Conservation (phyloP, 2,797 vertebrate species). For the Mormyrus proboscirostris region DNA sequence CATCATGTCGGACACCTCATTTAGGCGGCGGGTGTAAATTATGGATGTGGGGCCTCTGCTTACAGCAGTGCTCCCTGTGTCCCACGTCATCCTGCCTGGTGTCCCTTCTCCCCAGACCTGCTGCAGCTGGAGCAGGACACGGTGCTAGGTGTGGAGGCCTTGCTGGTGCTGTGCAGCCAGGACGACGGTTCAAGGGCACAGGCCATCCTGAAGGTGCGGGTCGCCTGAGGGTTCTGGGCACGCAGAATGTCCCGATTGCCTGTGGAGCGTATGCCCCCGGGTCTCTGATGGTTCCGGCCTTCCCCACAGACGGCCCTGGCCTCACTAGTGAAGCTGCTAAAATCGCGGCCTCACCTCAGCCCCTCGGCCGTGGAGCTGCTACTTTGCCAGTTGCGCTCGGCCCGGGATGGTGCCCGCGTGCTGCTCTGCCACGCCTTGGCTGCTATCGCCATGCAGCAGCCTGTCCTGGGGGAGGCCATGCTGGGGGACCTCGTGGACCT, state of each 20-base stretch:
- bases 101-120: constrained; percentile 60
- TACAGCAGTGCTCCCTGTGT: not conserved
- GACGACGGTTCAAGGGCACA: constrained; percentile 76
- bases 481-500: constrained; percentile 89
- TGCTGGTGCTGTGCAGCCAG: constrained; percentile 89
- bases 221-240: not conserved
- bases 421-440: constrained; percentile 89
- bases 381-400: constrained; percentile 79
- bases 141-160: constrained; percentile 83
- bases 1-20: not conserved
- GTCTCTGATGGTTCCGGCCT: not conserved
- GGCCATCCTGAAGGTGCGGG: constrained; percentile 79
- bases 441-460: constrained; percentile 87
- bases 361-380: constrained; percentile 85
- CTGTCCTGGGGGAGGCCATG: constrained; percentile 87
- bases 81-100: not conserved
- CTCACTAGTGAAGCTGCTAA: constrained; percentile 85
- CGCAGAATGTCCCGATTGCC: not conserved
- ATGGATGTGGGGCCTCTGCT: not conserved
- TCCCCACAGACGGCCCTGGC: constrained; percentile 73
- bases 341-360: constrained; percentile 81
- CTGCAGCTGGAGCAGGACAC: constrained; percentile 88
- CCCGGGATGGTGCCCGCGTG: constrained; percentile 76
- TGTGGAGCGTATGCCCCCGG: not conserved
- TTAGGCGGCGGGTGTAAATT: not conserved